These are phyloP conservation scores for Metacarcinus magister DNA, from an alignment of 2,888 invertebrate genomes.

Conservation along the genomic window DNA sequence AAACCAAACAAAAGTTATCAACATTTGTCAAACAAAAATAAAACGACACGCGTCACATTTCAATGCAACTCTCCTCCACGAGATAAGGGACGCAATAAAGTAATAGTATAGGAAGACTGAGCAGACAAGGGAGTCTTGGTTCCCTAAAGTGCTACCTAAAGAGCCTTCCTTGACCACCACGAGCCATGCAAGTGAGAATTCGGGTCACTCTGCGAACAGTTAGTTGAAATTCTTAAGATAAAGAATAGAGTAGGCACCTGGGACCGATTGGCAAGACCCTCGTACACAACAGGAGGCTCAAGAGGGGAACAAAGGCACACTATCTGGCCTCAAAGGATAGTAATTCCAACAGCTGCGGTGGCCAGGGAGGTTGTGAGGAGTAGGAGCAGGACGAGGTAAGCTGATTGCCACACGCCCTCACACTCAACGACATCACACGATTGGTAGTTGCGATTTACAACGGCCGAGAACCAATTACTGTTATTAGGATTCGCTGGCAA, in stretches of 20 bases:
- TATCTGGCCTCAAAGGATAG: not conserved
- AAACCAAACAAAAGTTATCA: too few relatives aligned
- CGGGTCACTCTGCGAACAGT: not conserved
- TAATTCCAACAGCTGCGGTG: not conserved
- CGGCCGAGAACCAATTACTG: not conserved
- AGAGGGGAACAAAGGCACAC: not conserved
- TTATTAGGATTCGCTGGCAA: slow-evolving; percentile 26
- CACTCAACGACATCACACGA: not conserved
- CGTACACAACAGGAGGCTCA: not conserved
- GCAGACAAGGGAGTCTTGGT: not conserved
- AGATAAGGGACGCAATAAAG: too few relatives aligned
- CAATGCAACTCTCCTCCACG: too few relatives aligned
- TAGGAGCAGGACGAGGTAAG: not conserved
- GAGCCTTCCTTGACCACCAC: not conserved
- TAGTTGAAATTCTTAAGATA: not conserved
- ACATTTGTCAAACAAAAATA: too few relatives aligned
- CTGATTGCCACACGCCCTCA: not conserved
- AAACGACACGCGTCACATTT: too few relatives aligned
- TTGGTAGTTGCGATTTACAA: slow-evolving; percentile 1
- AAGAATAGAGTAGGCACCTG: not conserved
- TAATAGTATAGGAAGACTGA: not conserved
- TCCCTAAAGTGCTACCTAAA: not conserved
- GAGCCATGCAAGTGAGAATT: not conserved
- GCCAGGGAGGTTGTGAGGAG: not conserved
- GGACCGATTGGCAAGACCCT: not conserved